Evolutionary conservation across 1,140 invertebrate species (phyloP), one percentile per base, ranked within the genome.

Genomic region (Zaprionus lachaisei): DNA sequence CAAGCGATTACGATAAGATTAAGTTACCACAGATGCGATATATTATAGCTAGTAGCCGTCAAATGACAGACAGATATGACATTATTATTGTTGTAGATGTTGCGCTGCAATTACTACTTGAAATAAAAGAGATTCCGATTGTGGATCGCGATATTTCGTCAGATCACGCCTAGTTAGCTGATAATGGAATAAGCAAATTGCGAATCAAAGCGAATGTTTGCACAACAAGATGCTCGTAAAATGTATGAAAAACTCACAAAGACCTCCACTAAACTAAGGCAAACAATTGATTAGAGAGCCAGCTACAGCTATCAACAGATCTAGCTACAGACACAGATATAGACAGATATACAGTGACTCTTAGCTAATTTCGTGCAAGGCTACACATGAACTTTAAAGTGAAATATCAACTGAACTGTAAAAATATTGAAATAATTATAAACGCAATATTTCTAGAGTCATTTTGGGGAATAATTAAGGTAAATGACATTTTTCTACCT

Each of bases 201-300:
- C 7, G 44, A 37, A 34, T 24, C 6, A 65, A 34, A 37, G 17
- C 28, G 31, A 37, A 34, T 76, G 28, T 66, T 79, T 76, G 68
- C 51, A 47, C 54, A 72, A 67, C 57, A n/a, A 7, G 62, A 71
- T 37, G 34, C 47, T 65, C 70, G 24, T 72, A 72, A 77, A 79
- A 76, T 31, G 37, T 61, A 58, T 64, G 37, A 58, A 44, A 56
- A 49, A 72, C 55, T 56, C 44, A 61, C 49, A 64, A 68, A 24
- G 62, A 58, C 28, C 54, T 51, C 22, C n/a, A 54, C 47, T 58
- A 65, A 60, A 70, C 51, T 47, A 47, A 64, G 26, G 74, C 64
- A 72, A 79, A 68, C 26, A 77, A 41, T 71, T 41, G 67, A 71
- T 75, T 75, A 66, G 54, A 78, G 70, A 57, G 17, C 20, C 26